Conservation (phyloP, 2,888 invertebrate genomes). For the Amphipoea oculea region DNA sequence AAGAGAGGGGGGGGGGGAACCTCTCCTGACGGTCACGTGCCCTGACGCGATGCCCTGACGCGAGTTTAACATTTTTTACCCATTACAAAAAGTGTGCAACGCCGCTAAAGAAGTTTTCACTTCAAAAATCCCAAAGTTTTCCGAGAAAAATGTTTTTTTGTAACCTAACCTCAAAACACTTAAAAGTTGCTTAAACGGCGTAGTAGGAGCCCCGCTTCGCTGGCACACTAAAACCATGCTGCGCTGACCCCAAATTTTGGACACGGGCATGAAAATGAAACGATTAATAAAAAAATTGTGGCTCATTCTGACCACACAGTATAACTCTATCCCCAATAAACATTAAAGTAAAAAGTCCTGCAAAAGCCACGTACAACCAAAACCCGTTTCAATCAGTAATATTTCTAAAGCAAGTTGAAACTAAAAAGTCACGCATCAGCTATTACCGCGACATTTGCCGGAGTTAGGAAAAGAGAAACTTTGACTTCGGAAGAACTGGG, state of each 20-base stretch:
- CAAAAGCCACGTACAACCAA: slow-evolving; percentile 28
- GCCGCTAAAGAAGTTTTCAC: too few relatives aligned
- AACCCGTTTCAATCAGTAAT: slow-evolving; percentile 55
- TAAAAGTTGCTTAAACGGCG: too few relatives aligned
- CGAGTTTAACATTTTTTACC: too few relatives aligned
- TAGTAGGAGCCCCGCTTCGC: too few relatives aligned
- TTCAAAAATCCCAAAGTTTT: too few relatives aligned
- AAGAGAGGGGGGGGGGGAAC: too few relatives aligned
- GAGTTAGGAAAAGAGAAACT: slow-evolving; percentile 51
- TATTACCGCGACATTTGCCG: slow-evolving; percentile 41
- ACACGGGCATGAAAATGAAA: not conserved
- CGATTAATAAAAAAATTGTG: not conserved
- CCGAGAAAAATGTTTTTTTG: too few relatives aligned
- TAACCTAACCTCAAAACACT: too few relatives aligned
- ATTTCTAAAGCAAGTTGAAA: slow-evolving; percentile 55
- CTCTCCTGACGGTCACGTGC: too few relatives aligned
- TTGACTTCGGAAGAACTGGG: slow-evolving; percentile 31
- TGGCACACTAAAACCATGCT: too few relatives aligned
- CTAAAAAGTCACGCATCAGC: slow-evolving; percentile 57
- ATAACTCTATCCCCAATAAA: not conserved
- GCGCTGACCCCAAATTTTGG: not conserved
- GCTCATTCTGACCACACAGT: not conserved
- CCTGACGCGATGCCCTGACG: too few relatives aligned
- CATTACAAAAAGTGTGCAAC: too few relatives aligned
- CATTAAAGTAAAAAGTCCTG: slow-evolving; percentile 26